A percentile compares a stretch with the other conserved stretches of the same genome.
Evolutionary conservation across 2,797 vertebrate genomes (phyloP).

Genomic region (Mycteria americana): DNA sequence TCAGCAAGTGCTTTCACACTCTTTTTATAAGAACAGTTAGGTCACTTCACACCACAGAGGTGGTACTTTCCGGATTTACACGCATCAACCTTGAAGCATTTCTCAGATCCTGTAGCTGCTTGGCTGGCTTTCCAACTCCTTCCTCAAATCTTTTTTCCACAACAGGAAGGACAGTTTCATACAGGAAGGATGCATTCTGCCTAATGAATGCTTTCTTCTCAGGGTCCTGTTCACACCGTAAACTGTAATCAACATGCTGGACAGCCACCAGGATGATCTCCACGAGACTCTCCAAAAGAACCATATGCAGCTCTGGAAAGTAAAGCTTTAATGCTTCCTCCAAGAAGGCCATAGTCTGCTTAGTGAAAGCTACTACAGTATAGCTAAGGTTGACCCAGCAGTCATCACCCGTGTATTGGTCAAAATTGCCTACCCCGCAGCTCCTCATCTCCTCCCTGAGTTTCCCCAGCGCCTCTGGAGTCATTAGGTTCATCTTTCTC

Average conservation of each 20-base stretch:
- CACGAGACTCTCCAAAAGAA: conserved; percentile 92
- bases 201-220: conserved; percentile 94
- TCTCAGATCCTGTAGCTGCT: conserved; percentile 94
- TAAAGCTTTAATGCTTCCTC: conserved; percentile 97
- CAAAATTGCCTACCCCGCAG: conserved; percentile 87
- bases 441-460: conserved; percentile 94
- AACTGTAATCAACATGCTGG: conserved; percentile 97
- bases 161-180: conserved; percentile 94
- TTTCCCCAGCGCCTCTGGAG: conserved; percentile 90
- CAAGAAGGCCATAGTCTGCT: conserved; percentile 96
- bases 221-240: conserved; percentile 94
- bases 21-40: background rate
- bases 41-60: conserved; percentile 86
- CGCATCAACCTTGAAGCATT: conserved; percentile 86
- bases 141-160: conserved; percentile 95
- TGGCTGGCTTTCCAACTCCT: conserved; percentile 95
- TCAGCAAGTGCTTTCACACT: background rate
- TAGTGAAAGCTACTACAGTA: conserved; percentile 97
- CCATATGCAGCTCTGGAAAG: conserved; percentile 96
- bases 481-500: conserved; percentile 98
- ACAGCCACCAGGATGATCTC: conserved; percentile 95
- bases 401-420: conserved; percentile 94
- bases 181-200: conserved; percentile 93
- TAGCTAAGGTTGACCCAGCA: conserved; percentile 99
- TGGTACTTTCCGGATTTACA: conserved; percentile 95